These are phyloP conservation scores for Holothuria leucospilota DNA, from an alignment of 53 echinoderm and acorn worm species.

Conservation along the genomic window DNA sequence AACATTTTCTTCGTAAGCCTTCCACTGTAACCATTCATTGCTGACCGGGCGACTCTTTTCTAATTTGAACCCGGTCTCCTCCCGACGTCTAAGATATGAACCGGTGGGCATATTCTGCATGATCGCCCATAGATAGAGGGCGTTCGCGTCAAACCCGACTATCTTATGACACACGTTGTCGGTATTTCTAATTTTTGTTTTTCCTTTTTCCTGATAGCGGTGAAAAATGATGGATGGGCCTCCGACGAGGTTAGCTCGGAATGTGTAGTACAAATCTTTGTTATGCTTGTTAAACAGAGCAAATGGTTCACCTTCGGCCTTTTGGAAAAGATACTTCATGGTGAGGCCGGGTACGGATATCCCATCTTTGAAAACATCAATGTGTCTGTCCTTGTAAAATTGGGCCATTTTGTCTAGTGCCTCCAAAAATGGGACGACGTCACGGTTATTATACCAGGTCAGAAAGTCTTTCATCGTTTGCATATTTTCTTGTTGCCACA, in stretches of 20 bases:
- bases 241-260: constrained; percentile 45
- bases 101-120: too few relatives aligned
- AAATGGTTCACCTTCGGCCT: not conserved
- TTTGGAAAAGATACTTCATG: not conserved
- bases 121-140: too few relatives aligned
- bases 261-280: constrained; percentile 53
- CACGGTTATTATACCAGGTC: not conserved
- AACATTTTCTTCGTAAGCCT: not conserved
- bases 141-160: too few relatives aligned
- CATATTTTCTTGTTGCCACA: constrained; percentile 21
- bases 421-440: constrained; percentile 8
- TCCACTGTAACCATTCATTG: too few relatives aligned
- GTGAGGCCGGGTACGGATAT: too few relatives aligned
- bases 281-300: not conserved
- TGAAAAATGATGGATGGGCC: too few relatives aligned
- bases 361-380: constrained; percentile 55
- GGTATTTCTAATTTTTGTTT: too few relatives aligned
- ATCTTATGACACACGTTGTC: too few relatives aligned
- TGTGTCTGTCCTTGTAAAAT: not conserved
- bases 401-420: constrained; percentile 23
- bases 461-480: constrained; percentile 39
- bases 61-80: too few relatives aligned
- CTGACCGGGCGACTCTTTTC: too few relatives aligned
- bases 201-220: too few relatives aligned
- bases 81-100: too few relatives aligned